Conservation (phyloP, 2,888 invertebrate species). For the Drosophila atroscutellata region DNA sequence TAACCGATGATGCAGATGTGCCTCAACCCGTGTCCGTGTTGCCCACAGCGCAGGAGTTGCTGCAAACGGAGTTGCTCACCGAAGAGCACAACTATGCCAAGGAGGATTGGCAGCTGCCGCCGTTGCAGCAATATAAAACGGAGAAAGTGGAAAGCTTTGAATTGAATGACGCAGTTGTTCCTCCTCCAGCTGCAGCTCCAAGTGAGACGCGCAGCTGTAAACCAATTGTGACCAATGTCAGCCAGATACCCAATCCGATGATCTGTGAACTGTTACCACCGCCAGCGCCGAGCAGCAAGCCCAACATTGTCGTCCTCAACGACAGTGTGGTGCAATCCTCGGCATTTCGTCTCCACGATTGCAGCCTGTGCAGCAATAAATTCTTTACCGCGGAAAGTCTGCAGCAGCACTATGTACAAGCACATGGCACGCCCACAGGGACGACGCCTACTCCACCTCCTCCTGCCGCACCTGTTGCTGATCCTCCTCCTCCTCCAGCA, state of each 20-base stretch:
- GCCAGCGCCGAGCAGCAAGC: constrained; percentile 59
- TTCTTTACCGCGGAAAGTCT: constrained; percentile 82
- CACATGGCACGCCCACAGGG: constrained; percentile 39
- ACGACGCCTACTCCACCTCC: constrained; percentile 24
- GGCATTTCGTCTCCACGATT: constrained; percentile 81
- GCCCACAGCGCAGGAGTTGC: constrained; percentile 65
- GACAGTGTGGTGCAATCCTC: constrained; percentile 84
- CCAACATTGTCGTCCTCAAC: constrained; percentile 84
- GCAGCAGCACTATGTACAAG: constrained; percentile 71
- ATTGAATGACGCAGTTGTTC: background rate
- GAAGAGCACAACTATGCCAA: constrained; percentile 84
- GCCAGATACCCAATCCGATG: constrained; percentile 72
- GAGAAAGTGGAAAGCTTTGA: constrained; percentile 78
- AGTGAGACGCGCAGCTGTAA: constrained; percentile 67
- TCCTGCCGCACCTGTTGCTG: background rate
- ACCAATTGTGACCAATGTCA: constrained; percentile 82
- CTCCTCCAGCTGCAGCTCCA: background rate
- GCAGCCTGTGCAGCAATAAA: constrained; percentile 79
- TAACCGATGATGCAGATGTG: constrained; percentile 82
- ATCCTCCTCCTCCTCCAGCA: background rate
- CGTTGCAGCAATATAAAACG: constrained; percentile 77
- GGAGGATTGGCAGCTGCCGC: constrained; percentile 80
- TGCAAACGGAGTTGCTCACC: constrained; percentile 77
- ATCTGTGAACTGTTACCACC: constrained; percentile 60
- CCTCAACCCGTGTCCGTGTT: constrained; percentile 34